Conservation (phyloP, 2,888 invertebrate genomes). For the Marasmarcha lunaedactyla region DNA sequence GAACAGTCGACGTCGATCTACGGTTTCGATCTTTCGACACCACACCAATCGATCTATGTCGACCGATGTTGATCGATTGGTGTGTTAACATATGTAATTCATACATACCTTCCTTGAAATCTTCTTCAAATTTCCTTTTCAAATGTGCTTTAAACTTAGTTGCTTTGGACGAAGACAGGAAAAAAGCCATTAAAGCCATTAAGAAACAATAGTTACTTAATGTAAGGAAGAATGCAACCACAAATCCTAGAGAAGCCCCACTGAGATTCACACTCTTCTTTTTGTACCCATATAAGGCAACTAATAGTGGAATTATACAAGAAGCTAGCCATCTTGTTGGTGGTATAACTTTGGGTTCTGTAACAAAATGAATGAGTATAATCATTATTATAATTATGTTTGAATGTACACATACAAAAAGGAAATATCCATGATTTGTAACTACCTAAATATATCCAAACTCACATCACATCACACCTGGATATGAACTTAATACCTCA, state of each 20-base stretch:
- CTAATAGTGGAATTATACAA: conserved; percentile 72
- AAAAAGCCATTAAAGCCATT: conserved; percentile 79
- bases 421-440: too few relatives aligned
- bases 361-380: conserved; percentile 26
- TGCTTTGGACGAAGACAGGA: conserved; percentile 82
- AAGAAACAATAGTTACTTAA: conserved; percentile 83
- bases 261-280: conserved; percentile 76
- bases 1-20: too few relatives aligned
- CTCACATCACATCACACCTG: too few relatives aligned
- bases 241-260: conserved; percentile 77
- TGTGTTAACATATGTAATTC: too few relatives aligned
- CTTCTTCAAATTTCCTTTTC: conserved; percentile 78
- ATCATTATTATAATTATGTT: too few relatives aligned
- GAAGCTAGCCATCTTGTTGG: conserved; percentile 76
- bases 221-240: conserved; percentile 82
- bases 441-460: too few relatives aligned
- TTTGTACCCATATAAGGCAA: conserved; percentile 76
- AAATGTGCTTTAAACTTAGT: conserved; percentile 79
- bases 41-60: too few relatives aligned
- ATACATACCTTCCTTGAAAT: conserved; percentile 80
- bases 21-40: too few relatives aligned
- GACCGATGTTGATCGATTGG: too few relatives aligned
- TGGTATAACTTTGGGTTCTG: conserved; percentile 71
- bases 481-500: too few relatives aligned
- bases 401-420: too few relatives aligned